Percentiles rank a stretch among this genome's conserved stretches.
Conservation (phyloP, 2,888 invertebrate species). For the Nebria brevicollis region DNA sequence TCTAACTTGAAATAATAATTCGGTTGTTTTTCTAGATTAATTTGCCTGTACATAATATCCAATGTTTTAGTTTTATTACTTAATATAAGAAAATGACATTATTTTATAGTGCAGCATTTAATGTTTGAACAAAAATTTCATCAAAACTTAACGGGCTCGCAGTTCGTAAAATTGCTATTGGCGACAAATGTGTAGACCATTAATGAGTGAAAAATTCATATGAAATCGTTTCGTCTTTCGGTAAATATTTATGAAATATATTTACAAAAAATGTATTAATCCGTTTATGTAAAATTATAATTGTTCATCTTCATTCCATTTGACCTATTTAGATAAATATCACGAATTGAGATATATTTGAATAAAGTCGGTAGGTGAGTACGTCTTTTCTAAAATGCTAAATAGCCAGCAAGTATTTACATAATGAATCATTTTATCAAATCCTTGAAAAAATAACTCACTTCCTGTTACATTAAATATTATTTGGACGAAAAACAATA, state of each 20-base stretch:
- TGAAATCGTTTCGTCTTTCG: not conserved
- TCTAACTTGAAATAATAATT: not conserved
- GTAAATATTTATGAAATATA: not conserved
- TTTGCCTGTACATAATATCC: not conserved
- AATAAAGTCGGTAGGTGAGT: not conserved
- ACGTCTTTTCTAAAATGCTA: not conserved
- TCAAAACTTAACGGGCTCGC: conserved; percentile 9
- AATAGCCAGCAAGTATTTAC: not conserved
- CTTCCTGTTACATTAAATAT: not conserved
- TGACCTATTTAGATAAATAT: conserved; percentile 1
- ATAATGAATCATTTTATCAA: not conserved
- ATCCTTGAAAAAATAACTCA: not conserved
- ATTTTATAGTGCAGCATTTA: conserved; percentile 2
- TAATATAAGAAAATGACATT: conserved; percentile 8
- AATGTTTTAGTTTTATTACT: conserved; percentile 3
- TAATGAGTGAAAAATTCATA: not conserved
- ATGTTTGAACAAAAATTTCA: conserved; percentile 1
- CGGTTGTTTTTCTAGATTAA: not conserved
- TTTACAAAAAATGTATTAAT: not conserved
- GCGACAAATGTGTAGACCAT: conserved; percentile 10
- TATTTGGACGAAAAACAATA: not conserved
- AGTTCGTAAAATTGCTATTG: conserved; percentile 5
- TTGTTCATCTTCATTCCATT: not conserved
- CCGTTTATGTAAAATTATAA: not conserved
- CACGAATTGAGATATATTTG: not conserved